Base-by-base conservation (phyloP, 2,888 invertebrate species). In the Himalopsyche anomala region DNA sequence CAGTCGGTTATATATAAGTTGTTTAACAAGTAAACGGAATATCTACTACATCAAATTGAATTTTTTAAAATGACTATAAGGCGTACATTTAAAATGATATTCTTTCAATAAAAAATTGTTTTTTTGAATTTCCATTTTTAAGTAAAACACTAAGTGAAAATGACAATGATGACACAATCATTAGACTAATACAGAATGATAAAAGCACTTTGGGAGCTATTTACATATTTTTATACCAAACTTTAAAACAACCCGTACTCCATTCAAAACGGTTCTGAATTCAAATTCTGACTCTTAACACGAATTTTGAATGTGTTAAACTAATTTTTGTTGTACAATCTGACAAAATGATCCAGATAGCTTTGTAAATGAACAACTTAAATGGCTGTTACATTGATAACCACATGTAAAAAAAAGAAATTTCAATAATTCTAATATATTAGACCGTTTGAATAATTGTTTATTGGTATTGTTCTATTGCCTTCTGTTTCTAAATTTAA, bases 171-270 rank as follows among this genome's bases (percentile, higher is more conserved):
- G 28, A 38, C 74, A 74, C 74, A 74, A 74, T 74, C 74, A 38
- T 36, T 36, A 12, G 74, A 74, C 36, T 36, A 74, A 9, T 74
- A 36, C 74, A 74, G 74, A 74, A 74, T 38, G 74, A 38, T 74
- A 38, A 74, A 74, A 74, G 38, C 74, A 74, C 74, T 74, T 74
- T 69, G 69, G 69, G 69, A 74, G 74, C 74, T 74, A 74, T 36
- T 74, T 74, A 74, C 74, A 56, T 56, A 36, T 69, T 74, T 38
- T 28, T 19, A 36, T 74, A 74, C 38, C 74, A 62, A 62, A 19
- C n/a, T 19, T 62, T 62, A 19, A 15, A 62, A 28, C 62, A 62
- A 19, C 19, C 51, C 3, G 8, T 62, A 62, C 62, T 19, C 28
- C 62, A 19, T n/a, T 17, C 28, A 19, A 19, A 62, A 19, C 6